Base-by-base conservation (phyloP, 2,888 invertebrate genomes). In the Heliconius cydno region DNA sequence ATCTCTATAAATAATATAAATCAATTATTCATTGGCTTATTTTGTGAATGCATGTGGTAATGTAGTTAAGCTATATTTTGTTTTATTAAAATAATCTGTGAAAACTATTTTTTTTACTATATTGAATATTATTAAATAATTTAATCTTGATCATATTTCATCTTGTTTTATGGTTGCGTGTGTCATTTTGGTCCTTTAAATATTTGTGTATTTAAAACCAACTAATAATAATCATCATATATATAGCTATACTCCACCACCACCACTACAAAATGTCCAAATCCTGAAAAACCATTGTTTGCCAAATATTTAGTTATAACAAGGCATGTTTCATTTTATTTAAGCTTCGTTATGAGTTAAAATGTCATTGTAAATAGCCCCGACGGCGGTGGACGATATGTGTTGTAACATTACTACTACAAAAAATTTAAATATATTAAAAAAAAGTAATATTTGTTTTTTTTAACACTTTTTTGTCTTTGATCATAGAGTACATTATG, bases 291-390 rank as follows among this genome's bases (percentile, higher is more conserved):
- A 84, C 80, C 77, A 85, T 87, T 85, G 87, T 92, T 93, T 92
- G 92, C 93, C 93, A 93, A 93, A 93, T 92, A 93, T 92, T 92
- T 90, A 91, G 91, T 92, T 92, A 85, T 89, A 88, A 86, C 86
- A 85, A 87, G 79, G 88, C 82, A n/a, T 68, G 79, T 84, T 83
- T 83, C 87, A 87, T 87, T 85, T 85, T 85, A 86, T 87, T 89
- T 90, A 88, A 85, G 89, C 90, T 89, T 88, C 86, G 87, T 87
- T 87, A 86, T 87, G 85, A 86, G 86, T 77, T 79, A 88, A 88
- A 87, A 91, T 89, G 87, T 89, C 89, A 87, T 90, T 94, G 93
- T 94, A 93, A 90, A 94, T 93, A 94, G 84, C 82, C 84, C 83
- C 84, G 81, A 87, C 81, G 82, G 85, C 89, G 83, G 85, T 87